Evolutionary conservation across 1,140 invertebrate species (phyloP), one percentile per base, ranked within the genome.

Genomic region (Rhysida immarginata): DNA sequence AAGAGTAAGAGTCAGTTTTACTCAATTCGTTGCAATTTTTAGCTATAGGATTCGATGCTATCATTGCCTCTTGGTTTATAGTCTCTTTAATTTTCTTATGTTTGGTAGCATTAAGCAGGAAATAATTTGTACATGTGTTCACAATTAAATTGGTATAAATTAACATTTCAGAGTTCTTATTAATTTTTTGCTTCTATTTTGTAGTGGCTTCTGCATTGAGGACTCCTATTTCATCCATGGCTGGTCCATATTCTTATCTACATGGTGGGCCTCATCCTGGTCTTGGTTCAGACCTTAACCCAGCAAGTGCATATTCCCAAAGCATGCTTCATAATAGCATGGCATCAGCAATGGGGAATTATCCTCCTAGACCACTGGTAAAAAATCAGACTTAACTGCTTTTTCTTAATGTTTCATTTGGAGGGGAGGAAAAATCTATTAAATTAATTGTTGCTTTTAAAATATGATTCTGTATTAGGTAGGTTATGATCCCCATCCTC

Each of bases 401-500:
- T n/a, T n/a, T n/a, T n/a, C n/a, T n/a, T n/a, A n/a, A n/a, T n/a
- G n/a, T n/a, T n/a, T n/a, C n/a, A n/a, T n/a, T n/a, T n/a, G n/a
- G n/a, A n/a, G n/a, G n/a, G n/a, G n/a, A n/a, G n/a, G n/a, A n/a
- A n/a, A n/a, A n/a, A n/a, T n/a, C n/a, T n/a, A n/a, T n/a, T n/a
- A n/a, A n/a, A n/a, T n/a, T n/a, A n/a, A n/a, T n/a, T n/a, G n/a
- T n/a, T 13, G 11, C 35, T 11, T 13, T 41, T 11, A n/a, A 13
- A 11, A 41, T n/a, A 41, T 41, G 11, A 11, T 41, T 41, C 11
- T 48, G 11, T 48, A 13, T 48, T 13, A 54, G 53, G 53, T 54
- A 5, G 53, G 53, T 16, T 54, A 54, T 21, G 53, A 54, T 44
- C 53, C 53, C 21, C 53, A 54, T 24, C 53, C 53, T 60, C 82